Percentiles rank a stretch among this genome's conserved stretches.
phyloP scores from a whole-genome alignment of 2,797 vertebrate species.

The Epinephelus malabaricus region DNA sequence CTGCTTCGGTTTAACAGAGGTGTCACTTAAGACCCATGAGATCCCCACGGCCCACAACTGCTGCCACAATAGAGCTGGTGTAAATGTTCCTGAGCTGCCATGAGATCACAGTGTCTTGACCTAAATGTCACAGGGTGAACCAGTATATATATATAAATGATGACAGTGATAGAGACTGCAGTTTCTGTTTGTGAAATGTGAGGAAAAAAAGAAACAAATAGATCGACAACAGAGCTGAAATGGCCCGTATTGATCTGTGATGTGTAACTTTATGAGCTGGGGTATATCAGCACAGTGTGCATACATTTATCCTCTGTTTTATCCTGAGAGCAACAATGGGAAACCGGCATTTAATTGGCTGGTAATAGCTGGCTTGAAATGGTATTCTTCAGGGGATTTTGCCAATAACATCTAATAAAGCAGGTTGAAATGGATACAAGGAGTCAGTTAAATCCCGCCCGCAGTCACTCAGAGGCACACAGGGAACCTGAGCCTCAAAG shows the following conservation, averaged over 20 bases:
- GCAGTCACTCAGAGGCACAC: conserved; percentile 78
- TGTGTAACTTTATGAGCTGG: conserved; percentile 6
- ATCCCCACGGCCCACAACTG: conserved; percentile 54
- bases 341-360: conserved; percentile 51
- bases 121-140: conserved; percentile 62
- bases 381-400: conserved; percentile 68
- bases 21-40: conserved; percentile 80
- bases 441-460: conserved; percentile 75
- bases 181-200: conserved; percentile 24
- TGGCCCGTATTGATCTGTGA: no score
- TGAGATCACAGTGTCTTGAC: conserved; percentile 74
- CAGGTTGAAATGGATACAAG: conserved; percentile 82
- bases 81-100: conserved; percentile 38
- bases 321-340: background rate
- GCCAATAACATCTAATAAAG: conserved; percentile 79
- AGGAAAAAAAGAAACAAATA: conserved; percentile 17
- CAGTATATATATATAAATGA: conserved; percentile 11
- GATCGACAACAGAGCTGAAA: background rate
- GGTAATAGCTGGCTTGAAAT: conserved; percentile 53
- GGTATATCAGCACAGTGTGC: background rate
- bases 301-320: background rate
- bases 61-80: conserved; percentile 60
- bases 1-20: conserved; percentile 26
- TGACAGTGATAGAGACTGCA: conserved; percentile 1
- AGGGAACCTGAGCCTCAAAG: conserved; percentile 92